Conservation (phyloP, 2,888 invertebrate species). For the Parascotia fuliginaria region DNA sequence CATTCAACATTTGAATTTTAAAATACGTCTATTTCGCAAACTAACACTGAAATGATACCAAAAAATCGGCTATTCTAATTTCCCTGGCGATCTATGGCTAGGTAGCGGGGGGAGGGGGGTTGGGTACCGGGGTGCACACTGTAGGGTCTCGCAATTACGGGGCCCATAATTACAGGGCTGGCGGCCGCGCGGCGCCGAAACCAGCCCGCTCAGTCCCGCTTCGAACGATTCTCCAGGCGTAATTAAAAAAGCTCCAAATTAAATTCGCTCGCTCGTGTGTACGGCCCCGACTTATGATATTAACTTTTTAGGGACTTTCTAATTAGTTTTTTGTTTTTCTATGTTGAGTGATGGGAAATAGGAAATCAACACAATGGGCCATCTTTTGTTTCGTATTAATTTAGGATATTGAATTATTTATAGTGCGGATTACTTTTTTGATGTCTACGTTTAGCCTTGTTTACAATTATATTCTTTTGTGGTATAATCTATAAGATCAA, state of each 20-base stretch:
- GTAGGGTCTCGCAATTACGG: constrained; percentile 81
- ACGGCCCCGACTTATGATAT: constrained; percentile 80
- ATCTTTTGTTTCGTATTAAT: constrained; percentile 21
- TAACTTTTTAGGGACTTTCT: constrained; percentile 84
- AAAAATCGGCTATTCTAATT: constrained; percentile 57
- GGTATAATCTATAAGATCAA: neutral
- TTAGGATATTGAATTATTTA: constrained; percentile 19
- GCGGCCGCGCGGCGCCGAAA: constrained; percentile 80
- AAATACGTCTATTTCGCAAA: constrained; percentile 23
- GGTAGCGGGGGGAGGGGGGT: constrained; percentile 58
- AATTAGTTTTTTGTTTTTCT: constrained; percentile 77
- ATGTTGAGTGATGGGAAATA: constrained; percentile 61
- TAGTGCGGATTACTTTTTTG: constrained; percentile 13
- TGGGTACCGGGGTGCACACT: constrained; percentile 62
- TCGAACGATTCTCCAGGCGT: constrained; percentile 77
- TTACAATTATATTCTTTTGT: neutral
- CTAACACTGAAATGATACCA: constrained; percentile 11
- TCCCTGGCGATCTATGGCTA: constrained; percentile 63
- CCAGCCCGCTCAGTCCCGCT: constrained; percentile 63
- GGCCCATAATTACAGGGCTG: constrained; percentile 84
- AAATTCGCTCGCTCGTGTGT: constrained; percentile 85
- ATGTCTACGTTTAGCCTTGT: constrained; percentile 12
- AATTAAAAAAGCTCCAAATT: constrained; percentile 86
- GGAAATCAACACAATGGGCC: constrained; percentile 39
- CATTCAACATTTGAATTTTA: neutral